phyloP scores from a whole-genome alignment of 2,113 vertebrate species.

The Calidris pugnax region DNA sequence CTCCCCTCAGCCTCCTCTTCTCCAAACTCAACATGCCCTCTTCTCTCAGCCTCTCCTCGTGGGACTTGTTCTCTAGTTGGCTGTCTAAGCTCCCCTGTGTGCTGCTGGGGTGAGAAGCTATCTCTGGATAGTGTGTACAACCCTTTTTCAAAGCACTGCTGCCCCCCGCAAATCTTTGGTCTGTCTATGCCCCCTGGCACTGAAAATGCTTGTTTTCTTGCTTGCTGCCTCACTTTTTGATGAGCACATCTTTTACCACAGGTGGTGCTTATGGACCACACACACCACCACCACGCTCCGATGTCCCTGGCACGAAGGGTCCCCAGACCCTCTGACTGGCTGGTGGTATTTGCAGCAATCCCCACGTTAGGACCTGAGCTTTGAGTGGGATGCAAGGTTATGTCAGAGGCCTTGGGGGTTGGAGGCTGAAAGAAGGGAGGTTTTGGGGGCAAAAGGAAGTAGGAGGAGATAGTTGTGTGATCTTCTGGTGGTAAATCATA shows the following conservation, averaged over 20 bases:
- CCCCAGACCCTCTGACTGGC: neutral
- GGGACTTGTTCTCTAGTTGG: no score
- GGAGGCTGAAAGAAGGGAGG: neutral
- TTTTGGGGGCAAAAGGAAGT: neutral
- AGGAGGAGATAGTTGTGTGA: neutral
- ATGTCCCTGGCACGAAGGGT: neutral
- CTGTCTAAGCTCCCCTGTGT: neutral
- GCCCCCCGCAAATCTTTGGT: neutral
- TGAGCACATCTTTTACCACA: neutral
- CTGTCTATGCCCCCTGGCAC: neutral
- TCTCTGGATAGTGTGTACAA: neutral
- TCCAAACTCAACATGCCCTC: no score
- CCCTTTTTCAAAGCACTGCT: neutral
- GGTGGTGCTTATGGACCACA: neutral
- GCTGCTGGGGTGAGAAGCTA: neutral
- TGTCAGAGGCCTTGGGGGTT: neutral
- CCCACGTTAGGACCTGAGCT: neutral
- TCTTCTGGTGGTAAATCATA: neutral
- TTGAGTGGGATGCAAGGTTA: neutral
- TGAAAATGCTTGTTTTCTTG: neutral
- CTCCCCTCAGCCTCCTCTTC: no score
- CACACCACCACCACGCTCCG: rapidly evolving
- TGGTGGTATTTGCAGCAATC: neutral
- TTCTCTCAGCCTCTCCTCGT: no score
- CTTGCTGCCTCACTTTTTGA: neutral